phyloP scores from a whole-genome alignment of 2,797 vertebrate species.

The Avahi laniger region DNA sequence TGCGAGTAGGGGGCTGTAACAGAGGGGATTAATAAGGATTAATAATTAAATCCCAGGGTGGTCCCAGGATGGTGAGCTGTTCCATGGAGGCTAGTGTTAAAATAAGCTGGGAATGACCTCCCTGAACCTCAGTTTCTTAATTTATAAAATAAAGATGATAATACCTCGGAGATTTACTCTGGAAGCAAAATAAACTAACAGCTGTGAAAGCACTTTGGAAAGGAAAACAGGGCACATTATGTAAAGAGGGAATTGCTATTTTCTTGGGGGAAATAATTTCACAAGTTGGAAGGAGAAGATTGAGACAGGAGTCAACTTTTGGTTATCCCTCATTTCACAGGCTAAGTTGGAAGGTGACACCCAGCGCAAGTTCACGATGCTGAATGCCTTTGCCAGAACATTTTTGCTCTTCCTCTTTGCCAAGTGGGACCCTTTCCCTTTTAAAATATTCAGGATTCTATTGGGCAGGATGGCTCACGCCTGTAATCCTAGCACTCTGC shows the following conservation, averaged over 20 bases:
- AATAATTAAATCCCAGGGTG: not conserved
- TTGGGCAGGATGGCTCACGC: too few species aligned
- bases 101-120: slow-evolving; percentile 23
- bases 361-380: too few species aligned
- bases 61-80: not conserved
- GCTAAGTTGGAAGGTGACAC: not conserved
- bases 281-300: not conserved
- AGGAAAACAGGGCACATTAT: not conserved
- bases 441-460: not conserved
- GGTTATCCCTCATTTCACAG: not conserved
- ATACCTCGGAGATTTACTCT: slow-evolving; percentile 9
- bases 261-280: not conserved
- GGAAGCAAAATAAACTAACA: slow-evolving; percentile 27
- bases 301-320: not conserved
- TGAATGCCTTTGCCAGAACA: not conserved
- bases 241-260: not conserved
- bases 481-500: too few species aligned
- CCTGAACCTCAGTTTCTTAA: slow-evolving; percentile 26
- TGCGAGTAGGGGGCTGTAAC: not conserved
- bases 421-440: not conserved
- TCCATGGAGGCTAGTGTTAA: not conserved
- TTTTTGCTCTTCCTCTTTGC: not conserved
- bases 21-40: slow-evolving; percentile 1
- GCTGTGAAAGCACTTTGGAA: slow-evolving; percentile 45
- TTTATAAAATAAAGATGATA: slow-evolving; percentile 64